Evolutionary conservation across 1,140 invertebrate species (phyloP).

Genomic region (Neodiprion pinetum): DNA sequence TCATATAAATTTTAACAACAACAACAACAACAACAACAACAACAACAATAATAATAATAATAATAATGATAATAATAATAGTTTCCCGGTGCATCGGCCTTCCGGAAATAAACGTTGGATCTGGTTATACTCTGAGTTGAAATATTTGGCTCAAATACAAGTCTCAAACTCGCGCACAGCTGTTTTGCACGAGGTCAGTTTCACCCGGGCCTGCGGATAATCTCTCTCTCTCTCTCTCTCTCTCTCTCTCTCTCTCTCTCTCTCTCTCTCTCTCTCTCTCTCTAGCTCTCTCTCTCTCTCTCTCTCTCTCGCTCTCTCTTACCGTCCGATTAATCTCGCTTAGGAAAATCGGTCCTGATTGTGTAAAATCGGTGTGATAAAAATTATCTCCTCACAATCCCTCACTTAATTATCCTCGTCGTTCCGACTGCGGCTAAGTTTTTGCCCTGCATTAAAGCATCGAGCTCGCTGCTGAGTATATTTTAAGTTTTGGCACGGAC

Average conservation of each 20-base stretch:
- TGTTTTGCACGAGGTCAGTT: background rate
- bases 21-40: too few species aligned
- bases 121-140: background rate
- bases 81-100: background rate
- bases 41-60: background rate
- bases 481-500: too few species aligned
- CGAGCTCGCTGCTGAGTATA: too few species aligned
- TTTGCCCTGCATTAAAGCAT: too few species aligned
- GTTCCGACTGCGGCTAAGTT: too few species aligned
- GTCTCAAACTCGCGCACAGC: background rate
- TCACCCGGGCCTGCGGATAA: slow-evolving; percentile 30
- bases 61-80: background rate
- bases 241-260: background rate
- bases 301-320: slow-evolving; percentile 3
- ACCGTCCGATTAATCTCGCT: background rate
- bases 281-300: slow-evolving; percentile 11
- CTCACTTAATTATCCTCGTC: too few species aligned
- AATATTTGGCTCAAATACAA: background rate
- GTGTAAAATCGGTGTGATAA: background rate
- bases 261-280: slow-evolving; percentile 1
- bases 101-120: background rate
- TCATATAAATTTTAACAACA: too few species aligned
- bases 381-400: background rate
- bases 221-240: slow-evolving; percentile 11
- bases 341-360: background rate